These are phyloP conservation scores for Mormyrus iriodes DNA, from an alignment of 2,113 vertebrate genomes.

Conservation along the genomic window DNA sequence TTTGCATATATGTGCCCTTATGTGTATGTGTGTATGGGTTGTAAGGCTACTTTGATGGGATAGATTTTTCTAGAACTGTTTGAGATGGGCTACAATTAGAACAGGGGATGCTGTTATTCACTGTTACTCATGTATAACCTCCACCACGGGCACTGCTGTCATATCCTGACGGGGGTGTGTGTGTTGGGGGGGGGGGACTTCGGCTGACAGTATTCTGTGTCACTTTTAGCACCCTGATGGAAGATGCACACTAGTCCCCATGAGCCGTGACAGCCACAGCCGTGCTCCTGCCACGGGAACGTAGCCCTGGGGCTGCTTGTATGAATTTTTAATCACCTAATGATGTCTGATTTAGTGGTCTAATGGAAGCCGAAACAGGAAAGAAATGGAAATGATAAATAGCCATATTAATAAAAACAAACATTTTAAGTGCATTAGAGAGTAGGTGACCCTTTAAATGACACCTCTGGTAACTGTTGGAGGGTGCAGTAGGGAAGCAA, in stretches of 20 bases:
- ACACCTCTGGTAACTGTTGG: background rate
- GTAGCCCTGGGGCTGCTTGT: background rate
- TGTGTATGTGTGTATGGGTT: background rate
- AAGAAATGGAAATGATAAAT: constrained; percentile 10
- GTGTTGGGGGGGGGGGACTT: background rate
- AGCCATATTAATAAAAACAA: constrained; percentile 14
- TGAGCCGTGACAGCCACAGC: background rate
- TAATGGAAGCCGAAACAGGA: background rate
- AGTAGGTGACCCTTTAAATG: constrained; percentile 5
- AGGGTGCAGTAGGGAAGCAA: background rate
- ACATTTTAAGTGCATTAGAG: constrained; percentile 13
- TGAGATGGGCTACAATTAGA: background rate
- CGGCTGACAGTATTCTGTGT: background rate
- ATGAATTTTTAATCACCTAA: constrained; percentile 13
- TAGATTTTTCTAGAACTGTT: background rate
- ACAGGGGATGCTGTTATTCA: background rate
- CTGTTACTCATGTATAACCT: background rate
- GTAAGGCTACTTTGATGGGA: background rate
- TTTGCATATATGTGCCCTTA: background rate
- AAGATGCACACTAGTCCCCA: background rate
- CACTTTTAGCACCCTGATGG: background rate
- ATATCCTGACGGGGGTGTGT: background rate
- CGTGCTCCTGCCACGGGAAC: background rate
- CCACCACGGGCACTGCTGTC: background rate
- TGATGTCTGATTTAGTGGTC: background rate